Evolutionary conservation across 2,797 vertebrate genomes (phyloP).

Genomic region (Arctocebus calabarensis): DNA sequence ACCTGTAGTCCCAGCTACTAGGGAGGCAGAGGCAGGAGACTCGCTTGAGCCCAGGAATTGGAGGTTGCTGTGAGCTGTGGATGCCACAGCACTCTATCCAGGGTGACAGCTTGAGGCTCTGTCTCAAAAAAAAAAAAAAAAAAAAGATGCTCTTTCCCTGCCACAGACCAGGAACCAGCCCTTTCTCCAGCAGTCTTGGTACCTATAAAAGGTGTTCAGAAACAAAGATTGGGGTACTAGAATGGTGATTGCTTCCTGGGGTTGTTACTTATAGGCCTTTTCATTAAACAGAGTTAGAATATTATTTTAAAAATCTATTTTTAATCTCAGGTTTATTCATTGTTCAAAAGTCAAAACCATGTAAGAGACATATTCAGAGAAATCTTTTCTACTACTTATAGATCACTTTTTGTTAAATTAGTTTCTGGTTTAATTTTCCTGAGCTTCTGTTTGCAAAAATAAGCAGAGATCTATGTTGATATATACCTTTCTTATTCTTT

Average conservation of each 20-base stretch:
- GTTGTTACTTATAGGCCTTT: neutral
- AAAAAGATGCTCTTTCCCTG: neutral
- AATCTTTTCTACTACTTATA: neutral
- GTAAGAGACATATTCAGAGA: neutral
- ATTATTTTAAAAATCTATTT: neutral
- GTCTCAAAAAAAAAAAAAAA: too few relatives aligned
- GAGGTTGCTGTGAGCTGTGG: too few relatives aligned
- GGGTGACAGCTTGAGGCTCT: too few relatives aligned
- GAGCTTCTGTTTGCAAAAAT: neutral
- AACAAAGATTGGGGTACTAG: neutral
- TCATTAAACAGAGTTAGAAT: neutral
- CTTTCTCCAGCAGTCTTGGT: neutral
- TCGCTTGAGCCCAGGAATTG: too few relatives aligned
- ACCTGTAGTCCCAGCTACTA: too few relatives aligned
- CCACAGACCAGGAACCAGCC: neutral
- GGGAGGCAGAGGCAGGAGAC: too few relatives aligned
- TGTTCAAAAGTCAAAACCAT: neutral
- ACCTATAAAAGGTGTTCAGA: neutral
- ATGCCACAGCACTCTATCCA: too few relatives aligned
- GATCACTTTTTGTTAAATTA: neutral
- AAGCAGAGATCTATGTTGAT: neutral
- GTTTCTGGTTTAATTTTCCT: neutral
- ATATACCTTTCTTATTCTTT: neutral
- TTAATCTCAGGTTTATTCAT: neutral
- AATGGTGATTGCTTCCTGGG: neutral